Percentiles rank a stretch among this genome's conserved stretches.
Evolutionary conservation across 1,140 invertebrate genomes (phyloP).

Genomic region (Panagrolaimus sp.): DNA sequence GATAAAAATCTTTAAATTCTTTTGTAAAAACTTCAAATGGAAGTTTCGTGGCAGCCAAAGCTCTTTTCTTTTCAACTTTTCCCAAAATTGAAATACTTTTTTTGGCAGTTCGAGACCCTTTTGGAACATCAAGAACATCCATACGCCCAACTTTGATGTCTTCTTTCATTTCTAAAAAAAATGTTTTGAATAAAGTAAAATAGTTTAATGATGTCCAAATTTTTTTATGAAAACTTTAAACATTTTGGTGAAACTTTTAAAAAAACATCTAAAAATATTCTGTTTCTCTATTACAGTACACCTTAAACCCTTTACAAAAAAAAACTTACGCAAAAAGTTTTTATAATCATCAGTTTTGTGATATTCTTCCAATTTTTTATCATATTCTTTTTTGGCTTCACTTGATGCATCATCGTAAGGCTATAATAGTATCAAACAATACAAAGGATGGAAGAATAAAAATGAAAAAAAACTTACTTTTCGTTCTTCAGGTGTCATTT

Average conservation of each 20-base stretch:
- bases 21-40: conserved; percentile 18
- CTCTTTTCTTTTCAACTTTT: too few species aligned
- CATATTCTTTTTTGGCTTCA: conserved; percentile 4
- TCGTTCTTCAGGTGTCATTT: background rate
- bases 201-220: conserved; percentile 10
- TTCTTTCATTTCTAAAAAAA: conserved; percentile 22
- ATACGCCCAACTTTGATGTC: background rate
- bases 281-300: too few species aligned
- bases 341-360: conserved; percentile 25
- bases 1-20: conserved; percentile 19
- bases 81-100: too few species aligned
- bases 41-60: conserved; percentile 18
- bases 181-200: conserved; percentile 19
- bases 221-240: background rate
- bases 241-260: background rate
- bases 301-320: background rate
- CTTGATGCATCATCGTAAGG: conserved; percentile 15
- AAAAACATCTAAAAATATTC: too few species aligned
- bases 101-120: too few species aligned
- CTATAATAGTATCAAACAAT: too few species aligned
- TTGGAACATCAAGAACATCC: background rate
- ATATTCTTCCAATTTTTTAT: conserved; percentile 19
- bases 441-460: too few species aligned
- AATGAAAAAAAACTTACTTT: too few species aligned
- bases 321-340: conserved; percentile 25